Conservation (phyloP, 2,888 invertebrate genomes). For the Epirrhoe alternata region DNA sequence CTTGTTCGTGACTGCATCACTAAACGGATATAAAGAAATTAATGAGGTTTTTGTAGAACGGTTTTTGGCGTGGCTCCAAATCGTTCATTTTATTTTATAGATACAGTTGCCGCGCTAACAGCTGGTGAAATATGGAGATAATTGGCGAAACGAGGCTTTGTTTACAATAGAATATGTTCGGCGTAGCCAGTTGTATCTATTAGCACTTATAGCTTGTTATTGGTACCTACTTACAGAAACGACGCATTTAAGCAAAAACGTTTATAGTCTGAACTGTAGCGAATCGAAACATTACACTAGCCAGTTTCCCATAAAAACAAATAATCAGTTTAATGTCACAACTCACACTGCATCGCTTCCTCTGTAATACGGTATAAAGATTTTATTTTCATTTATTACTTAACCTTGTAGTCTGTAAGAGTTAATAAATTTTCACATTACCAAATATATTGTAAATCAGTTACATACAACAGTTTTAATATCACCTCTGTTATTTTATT, state of each 20-base stretch:
- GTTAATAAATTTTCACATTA: slow-evolving; percentile 12
- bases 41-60: slow-evolving; percentile 48
- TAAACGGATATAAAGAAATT: slow-evolving; percentile 49
- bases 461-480: slow-evolving; percentile 6
- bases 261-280: slow-evolving; percentile 24
- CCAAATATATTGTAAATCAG: background rate
- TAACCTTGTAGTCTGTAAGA: background rate
- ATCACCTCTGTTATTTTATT: background rate
- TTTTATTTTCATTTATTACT: slow-evolving; percentile 19
- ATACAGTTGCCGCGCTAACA: slow-evolving; percentile 42
- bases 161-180: slow-evolving; percentile 37
- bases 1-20: slow-evolving; percentile 48
- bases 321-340: slow-evolving; percentile 64
- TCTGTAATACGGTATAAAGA: slow-evolving; percentile 42
- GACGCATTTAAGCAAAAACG: slow-evolving; percentile 27
- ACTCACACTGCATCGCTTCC: slow-evolving; percentile 55
- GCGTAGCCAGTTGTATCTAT: slow-evolving; percentile 22
- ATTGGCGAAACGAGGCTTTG: slow-evolving; percentile 42
- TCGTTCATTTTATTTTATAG: slow-evolving; percentile 47
- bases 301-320: slow-evolving; percentile 55
- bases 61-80: slow-evolving; percentile 54
- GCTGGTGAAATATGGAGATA: slow-evolving; percentile 44
- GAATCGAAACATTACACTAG: slow-evolving; percentile 21
- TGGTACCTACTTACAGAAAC: slow-evolving; percentile 7
- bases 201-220: slow-evolving; percentile 25